These are phyloP conservation scores for Acrobeloides nanus DNA, from an alignment of 2,888 invertebrate species.

Conservation along the genomic window DNA sequence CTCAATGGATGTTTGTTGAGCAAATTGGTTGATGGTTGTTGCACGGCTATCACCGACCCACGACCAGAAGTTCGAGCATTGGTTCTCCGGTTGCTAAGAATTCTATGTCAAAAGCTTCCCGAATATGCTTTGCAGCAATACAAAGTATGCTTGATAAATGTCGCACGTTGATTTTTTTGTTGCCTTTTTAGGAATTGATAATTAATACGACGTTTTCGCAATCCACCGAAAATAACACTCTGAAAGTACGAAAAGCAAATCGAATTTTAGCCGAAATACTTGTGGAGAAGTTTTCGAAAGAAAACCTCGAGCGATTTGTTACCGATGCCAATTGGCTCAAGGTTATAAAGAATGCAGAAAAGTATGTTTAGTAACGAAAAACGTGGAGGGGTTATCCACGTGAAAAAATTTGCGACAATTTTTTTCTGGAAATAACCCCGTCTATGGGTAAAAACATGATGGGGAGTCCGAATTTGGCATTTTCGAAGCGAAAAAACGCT, in stretches of 20 bases:
- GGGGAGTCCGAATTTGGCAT: no score
- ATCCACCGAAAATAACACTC: conserved; percentile 31
- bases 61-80: conserved; percentile 37
- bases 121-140: conserved; percentile 43
- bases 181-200: conserved; percentile 34
- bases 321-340: conserved; percentile 39
- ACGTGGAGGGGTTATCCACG: conserved; percentile 30
- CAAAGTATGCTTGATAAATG: conserved; percentile 26
- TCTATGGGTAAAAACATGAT: no score
- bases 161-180: no score
- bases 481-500: no score
- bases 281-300: conserved; percentile 40
- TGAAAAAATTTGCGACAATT: no score
- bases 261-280: conserved; percentile 40
- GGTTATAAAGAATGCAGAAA: conserved; percentile 43
- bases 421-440: no score
- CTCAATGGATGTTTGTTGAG: conserved; percentile 19
- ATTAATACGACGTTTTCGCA: no score
- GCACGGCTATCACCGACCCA: conserved; percentile 32
- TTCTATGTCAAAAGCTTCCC: conserved; percentile 41
- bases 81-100: conserved; percentile 39
- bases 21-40: conserved; percentile 30
- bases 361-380: conserved; percentile 35
- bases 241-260: conserved; percentile 43
- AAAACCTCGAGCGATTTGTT: conserved; percentile 31